These are phyloP conservation scores for Drosophila cracens DNA, from an alignment of 2,888 invertebrate genomes.

Conservation along the genomic window DNA sequence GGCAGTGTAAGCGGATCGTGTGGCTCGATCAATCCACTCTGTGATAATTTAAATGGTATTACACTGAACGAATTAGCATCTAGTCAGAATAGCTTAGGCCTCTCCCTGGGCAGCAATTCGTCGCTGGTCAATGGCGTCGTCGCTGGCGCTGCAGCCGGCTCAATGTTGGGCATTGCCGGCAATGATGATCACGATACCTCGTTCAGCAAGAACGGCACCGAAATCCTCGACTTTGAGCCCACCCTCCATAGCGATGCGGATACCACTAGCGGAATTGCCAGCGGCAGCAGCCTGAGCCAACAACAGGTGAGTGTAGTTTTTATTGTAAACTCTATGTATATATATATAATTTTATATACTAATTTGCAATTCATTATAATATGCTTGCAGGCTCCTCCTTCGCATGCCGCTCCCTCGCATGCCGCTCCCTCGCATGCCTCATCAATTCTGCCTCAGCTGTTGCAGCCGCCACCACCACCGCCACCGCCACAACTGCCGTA, in stretches of 20 bases:
- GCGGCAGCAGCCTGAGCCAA: constrained; percentile 39
- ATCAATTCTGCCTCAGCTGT: constrained; percentile 51
- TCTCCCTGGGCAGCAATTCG: constrained; percentile 73
- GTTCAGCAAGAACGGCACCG: constrained; percentile 88
- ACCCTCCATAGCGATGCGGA: constrained; percentile 53
- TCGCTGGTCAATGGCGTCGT: constrained; percentile 81
- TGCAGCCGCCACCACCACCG: constrained; percentile 60
- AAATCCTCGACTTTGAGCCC: constrained; percentile 85
- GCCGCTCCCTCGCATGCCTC: constrained; percentile 32
- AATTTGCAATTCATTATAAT: background rate
- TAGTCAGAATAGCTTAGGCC: constrained; percentile 84
- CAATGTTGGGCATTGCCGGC: constrained; percentile 65
- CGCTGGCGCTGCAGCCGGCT: constrained; percentile 76
- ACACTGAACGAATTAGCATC: constrained; percentile 84
- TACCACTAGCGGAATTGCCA: constrained; percentile 45
- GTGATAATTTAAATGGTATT: constrained; percentile 85
- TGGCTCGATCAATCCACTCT: constrained; percentile 83
- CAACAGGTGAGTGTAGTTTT: constrained; percentile 48
- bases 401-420: constrained; percentile 39
- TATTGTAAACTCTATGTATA: background rate
- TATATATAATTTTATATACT: background rate
- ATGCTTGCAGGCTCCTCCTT: constrained; percentile 25
- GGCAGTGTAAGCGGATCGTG: constrained; percentile 71
- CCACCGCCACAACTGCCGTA: constrained; percentile 67
- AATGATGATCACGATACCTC: constrained; percentile 86